Conservation (phyloP, 2,888 invertebrate genomes). For the Andrena haemorrhoa region DNA sequence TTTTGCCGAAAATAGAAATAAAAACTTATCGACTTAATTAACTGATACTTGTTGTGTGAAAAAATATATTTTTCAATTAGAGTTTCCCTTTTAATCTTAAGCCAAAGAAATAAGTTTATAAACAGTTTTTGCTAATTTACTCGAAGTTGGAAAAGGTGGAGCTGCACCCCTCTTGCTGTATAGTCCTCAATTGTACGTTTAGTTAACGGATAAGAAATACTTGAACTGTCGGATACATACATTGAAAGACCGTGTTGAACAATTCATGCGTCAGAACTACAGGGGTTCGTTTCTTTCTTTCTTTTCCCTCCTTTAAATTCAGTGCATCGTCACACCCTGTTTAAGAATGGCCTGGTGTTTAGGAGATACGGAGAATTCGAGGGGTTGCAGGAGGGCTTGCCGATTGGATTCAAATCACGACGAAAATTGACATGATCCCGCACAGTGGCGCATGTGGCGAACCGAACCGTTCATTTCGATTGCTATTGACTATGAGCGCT, state of each 20-base stretch:
- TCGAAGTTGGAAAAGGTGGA: too few species aligned
- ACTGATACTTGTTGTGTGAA: too few species aligned
- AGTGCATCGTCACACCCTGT: neutral
- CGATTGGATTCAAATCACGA: constrained; percentile 58
- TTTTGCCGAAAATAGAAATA: too few species aligned
- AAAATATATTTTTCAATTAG: too few species aligned
- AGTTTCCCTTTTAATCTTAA: too few species aligned
- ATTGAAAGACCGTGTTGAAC: neutral
- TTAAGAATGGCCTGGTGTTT: neutral
- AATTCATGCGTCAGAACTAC: neutral
- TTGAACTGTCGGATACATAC: neutral
- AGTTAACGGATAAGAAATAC: too few species aligned
- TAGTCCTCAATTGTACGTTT: too few species aligned
- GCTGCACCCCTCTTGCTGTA: too few species aligned
- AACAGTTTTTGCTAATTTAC: too few species aligned
- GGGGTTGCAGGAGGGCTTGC: constrained; percentile 12
- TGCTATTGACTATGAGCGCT: constrained; percentile 78
- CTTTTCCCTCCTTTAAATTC: too few species aligned
- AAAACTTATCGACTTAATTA: too few species aligned
- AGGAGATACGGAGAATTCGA: constrained; percentile 8
- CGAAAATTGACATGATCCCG: constrained; percentile 74
- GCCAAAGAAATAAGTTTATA: too few species aligned
- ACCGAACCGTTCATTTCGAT: constrained; percentile 81
- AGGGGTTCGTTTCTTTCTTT: neutral
- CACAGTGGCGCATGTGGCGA: constrained; percentile 77